Conservation (phyloP, 2,113 vertebrate genomes). For the Apteryx owenii region DNA sequence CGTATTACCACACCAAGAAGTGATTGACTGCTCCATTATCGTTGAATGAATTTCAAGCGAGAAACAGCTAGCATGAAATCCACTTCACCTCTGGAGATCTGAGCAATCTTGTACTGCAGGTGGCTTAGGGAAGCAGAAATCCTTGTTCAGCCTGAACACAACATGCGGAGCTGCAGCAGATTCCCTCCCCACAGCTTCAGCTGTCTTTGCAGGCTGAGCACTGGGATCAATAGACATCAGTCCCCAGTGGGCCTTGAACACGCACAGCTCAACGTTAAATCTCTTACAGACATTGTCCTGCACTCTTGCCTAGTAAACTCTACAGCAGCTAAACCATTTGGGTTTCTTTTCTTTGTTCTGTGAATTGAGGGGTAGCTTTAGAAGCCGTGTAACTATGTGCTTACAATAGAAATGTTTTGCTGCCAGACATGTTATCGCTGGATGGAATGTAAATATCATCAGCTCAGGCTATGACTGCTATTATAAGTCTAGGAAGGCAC, state of each 20-base stretch:
- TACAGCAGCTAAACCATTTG: background rate
- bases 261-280: background rate
- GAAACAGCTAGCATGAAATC: background rate
- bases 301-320: background rate
- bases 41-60: conserved; percentile 13
- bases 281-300: background rate
- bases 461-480: background rate
- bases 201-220: background rate
- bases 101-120: conserved; percentile 38
- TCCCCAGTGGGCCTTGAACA: background rate
- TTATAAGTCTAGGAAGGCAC: background rate
- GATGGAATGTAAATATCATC: background rate
- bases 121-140: conserved; percentile 3
- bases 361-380: background rate
- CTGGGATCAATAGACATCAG: conserved; percentile 13
- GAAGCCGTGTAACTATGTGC: background rate
- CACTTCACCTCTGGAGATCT: conserved; percentile 15
- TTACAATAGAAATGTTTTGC: background rate
- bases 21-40: background rate
- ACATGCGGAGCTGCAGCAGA: background rate
- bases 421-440: background rate
- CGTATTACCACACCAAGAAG: background rate
- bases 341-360: background rate
- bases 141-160: background rate
- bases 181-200: background rate